Evolutionary conservation across 2,888 invertebrate species (phyloP), one percentile per base, ranked within the genome.

Genomic region (Lasioglossum figueresi): DNA sequence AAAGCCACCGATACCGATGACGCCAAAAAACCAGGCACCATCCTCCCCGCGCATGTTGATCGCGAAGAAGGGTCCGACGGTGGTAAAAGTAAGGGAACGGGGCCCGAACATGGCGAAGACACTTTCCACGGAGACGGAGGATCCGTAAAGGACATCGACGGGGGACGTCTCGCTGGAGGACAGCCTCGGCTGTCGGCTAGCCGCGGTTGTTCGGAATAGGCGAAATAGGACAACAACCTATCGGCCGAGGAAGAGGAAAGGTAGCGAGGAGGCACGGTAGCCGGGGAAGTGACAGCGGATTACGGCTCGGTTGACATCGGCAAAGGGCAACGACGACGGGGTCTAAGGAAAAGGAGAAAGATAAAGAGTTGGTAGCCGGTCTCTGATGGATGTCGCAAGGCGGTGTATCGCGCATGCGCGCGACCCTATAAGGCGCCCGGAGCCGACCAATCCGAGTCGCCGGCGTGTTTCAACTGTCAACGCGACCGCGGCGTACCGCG

Each of bases 401-500:
- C 87, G 83, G 79, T 88, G 86, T 82, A 37, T 84, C 82, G 94
- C 94, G 95, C 94, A 94, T 94, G 93, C 93, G 94, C 93, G 90
- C 93, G 89, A 91, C 94, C 93, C 94, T 94, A 94, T 94, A 94
- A 94, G 95, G 94, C 91, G 92, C 92, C 93, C 90, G 85, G 80
- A 84, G 90, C 88, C 93, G 90, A 91, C 94, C 94, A 94, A 94
- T 94, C 93, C 91, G 89, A 93, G 91, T 90, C 88, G 92, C 91
- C 91, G 93, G 92, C 91, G 93, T 94, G 94, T 94, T 95, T 93
- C 93, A 94, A 94, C 93, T 94, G 95, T 94, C 94, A 94, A 93
- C 93, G 92, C 92, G 91, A 91, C 85, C 91, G 92, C 91, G 90
- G 91, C 90, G 89, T 88, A 89, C 89, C 85, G 82, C 73, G 78